Base-by-base conservation (phyloP, 2,797 vertebrate genomes). In the Glyptemys insculpta region DNA sequence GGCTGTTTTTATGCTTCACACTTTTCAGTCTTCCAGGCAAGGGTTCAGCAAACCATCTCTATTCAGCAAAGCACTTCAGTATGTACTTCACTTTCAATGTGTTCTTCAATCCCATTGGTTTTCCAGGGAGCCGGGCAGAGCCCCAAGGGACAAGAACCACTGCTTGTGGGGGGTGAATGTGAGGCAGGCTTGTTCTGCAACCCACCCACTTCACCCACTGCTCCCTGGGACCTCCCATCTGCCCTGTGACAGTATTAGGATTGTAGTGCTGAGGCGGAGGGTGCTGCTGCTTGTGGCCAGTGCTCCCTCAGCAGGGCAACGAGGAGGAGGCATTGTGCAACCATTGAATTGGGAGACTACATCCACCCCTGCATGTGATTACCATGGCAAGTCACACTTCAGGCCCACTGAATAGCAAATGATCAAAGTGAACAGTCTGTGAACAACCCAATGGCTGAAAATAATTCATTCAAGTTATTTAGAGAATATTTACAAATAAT, bases 371-470 rank as follows among this genome's bases (percentile, higher is more conserved):
- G 57, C 57, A 31, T 59, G 27, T 59, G 57, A 10, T 54, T 54
- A 54, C 54, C 9, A 10, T 54, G 54, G 54, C 57, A 59, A 59
- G 31, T 59, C 57, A 59, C 29, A 31, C 57, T 5, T 49, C 83
- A 92, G 86, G 23, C 54, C 54, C 23, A 25, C 54, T 54, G 54
- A 54, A 54, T 54, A 54, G 80, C 16, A 86, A 88, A 85, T 78
- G 88, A 84, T 78, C 76, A 76, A 88, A 85, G 59, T 68, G 62
- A 68, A 52, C 83, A 93, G 85, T 81, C 76, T 3, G 25, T 91
- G 21, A 95, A 79, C 85, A 90, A 81, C 81, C 37, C 85, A 79
- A 68, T 41, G 80, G 2, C 37, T 88, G 37, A 94, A 92, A 83
- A 93, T n/a, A 83, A 81, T 85, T 72, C 19, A 1, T 5, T 23